Conservation (phyloP, 92 coral and sea anemone genomes). For the Actinostola sp. region DNA sequence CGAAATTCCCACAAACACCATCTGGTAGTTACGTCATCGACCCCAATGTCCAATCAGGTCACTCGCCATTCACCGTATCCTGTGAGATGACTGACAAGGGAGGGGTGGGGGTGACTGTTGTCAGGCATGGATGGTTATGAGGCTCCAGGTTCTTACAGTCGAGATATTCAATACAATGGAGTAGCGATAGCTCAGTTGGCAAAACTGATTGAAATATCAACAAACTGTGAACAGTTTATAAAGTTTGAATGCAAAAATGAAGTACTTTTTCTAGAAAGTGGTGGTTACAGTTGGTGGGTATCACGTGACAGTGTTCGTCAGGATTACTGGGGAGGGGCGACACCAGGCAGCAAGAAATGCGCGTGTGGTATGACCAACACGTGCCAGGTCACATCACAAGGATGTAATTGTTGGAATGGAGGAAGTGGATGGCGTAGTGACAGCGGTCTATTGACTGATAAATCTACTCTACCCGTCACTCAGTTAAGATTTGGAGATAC, state of each 20-base stretch:
- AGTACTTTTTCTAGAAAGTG: not conserved
- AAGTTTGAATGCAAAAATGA: conserved; percentile 44
- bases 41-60: conserved; percentile 46
- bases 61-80: conserved; percentile 42
- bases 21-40: conserved; percentile 44
- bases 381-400: not conserved
- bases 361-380: conserved; percentile 40
- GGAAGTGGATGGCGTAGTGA: conserved; percentile 27
- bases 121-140: conserved; percentile 56
- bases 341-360: conserved; percentile 38
- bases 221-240: conserved; percentile 65
- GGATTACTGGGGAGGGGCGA: conserved; percentile 55
- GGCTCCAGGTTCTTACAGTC: conserved; percentile 7
- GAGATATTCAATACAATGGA: conserved; percentile 32
- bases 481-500: conserved; percentile 48
- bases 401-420: conserved; percentile 35
- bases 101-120: conserved; percentile 66
- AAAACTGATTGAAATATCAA: conserved; percentile 26
- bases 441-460: conserved; percentile 35
- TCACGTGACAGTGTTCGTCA: conserved; percentile 36
- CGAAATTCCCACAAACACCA: not conserved
- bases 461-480: conserved; percentile 36
- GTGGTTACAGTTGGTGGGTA: conserved; percentile 31
- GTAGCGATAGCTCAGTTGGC: conserved; percentile 48
- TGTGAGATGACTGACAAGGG: conserved; percentile 69